Percentiles rank a stretch among this genome's conserved stretches.
phyloP scores from a whole-genome alignment of 2,113 vertebrate genomes.

The Salvelinus fontinalis region DNA sequence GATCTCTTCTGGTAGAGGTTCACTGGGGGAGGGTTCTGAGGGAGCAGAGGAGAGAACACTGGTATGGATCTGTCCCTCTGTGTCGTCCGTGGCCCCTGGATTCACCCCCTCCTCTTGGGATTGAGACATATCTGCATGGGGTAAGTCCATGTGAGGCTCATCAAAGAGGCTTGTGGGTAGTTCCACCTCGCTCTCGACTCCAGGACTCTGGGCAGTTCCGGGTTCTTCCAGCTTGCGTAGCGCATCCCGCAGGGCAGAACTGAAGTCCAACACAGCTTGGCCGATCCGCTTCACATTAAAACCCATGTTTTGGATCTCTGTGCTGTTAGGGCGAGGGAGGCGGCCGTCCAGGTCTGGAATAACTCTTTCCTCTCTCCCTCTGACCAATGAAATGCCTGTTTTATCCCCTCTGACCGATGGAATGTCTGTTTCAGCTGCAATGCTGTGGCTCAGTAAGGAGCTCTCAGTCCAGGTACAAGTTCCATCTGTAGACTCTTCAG shows the following conservation, averaged over 20 bases:
- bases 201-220: constrained; percentile 35
- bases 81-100: neutral
- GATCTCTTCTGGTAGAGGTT: constrained; percentile 34
- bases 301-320: constrained; percentile 75
- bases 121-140: constrained; percentile 15
- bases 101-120: constrained; percentile 2
- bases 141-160: constrained; percentile 25
- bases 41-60: constrained; percentile 7
- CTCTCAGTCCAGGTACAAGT: constrained; percentile 52
- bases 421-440: constrained; percentile 5
- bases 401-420: constrained; percentile 8
- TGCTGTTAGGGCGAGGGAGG: constrained; percentile 21
- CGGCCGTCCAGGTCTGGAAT: constrained; percentile 33
- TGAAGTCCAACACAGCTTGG: constrained; percentile 84
- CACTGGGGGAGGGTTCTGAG: constrained; percentile 8
- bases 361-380: neutral
- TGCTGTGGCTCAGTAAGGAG: constrained; percentile 1
- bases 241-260: constrained; percentile 83
- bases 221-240: constrained; percentile 83
- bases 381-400: constrained; percentile 4
- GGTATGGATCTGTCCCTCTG: constrained; percentile 19
- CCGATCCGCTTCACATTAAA: constrained; percentile 87
- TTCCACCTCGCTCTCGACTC: constrained; percentile 50
- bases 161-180: constrained; percentile 31
- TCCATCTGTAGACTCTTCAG: constrained; percentile 30